A percentile compares a stretch with the other conserved stretches of the same genome.
Conservation (phyloP, 2,797 vertebrate genomes). For the Phoxinus dragarum region DNA sequence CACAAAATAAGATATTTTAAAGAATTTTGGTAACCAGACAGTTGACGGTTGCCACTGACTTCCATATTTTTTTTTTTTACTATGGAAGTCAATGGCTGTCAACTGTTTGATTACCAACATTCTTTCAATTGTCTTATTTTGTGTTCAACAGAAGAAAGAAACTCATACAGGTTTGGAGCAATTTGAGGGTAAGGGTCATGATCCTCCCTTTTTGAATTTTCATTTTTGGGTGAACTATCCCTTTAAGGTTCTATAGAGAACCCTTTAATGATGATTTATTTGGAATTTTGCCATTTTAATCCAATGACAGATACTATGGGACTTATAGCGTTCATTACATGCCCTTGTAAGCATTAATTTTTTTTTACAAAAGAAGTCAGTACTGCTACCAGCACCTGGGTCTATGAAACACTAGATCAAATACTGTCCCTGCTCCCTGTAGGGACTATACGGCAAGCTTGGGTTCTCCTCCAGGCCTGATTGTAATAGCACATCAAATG, state of each 20-base stretch:
- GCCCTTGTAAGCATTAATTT: conserved; percentile 24
- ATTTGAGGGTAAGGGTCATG: no score
- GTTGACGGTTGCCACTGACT: no score
- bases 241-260: background rate
- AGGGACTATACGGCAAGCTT: conserved; percentile 24
- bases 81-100: background rate
- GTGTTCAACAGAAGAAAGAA: background rate
- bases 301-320: background rate
- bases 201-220: background rate
- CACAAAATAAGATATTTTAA: no score
- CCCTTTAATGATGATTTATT: conserved; percentile 7
- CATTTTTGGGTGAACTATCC: background rate
- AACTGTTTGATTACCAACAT: background rate
- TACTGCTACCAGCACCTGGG: conserved; percentile 18
- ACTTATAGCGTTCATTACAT: background rate
- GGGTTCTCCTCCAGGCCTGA: conserved; percentile 49
- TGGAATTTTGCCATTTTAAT: conserved; percentile 6
- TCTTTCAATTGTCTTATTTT: background rate
- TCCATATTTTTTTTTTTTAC: background rate
- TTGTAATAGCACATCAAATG: conserved; percentile 63
- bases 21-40: no score
- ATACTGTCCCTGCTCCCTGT: conserved; percentile 20
- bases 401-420: conserved; percentile 41
- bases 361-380: conserved; percentile 20
- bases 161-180: background rate